Evolutionary conservation across 2,888 invertebrate genomes (phyloP), one percentile per base, ranked within the genome.

Genomic region (Ormyrus rosae): DNA sequence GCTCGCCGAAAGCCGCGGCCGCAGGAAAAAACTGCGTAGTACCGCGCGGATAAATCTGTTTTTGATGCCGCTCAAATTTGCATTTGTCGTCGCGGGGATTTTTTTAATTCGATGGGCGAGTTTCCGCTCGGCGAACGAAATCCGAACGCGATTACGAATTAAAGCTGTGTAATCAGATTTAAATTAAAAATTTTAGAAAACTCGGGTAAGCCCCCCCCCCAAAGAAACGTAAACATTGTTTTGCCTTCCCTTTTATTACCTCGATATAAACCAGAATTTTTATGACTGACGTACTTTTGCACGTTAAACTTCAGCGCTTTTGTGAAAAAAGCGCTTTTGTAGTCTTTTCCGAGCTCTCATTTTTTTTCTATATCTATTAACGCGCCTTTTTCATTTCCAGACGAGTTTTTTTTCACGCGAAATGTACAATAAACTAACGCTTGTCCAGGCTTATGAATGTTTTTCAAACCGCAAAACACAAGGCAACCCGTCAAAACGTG

Each of bases 371-470:
- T 34, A 34, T 75, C 56, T 60, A 60, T 60, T 61, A 63, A 56
- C 55, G 69, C 63, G 45, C 19, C 63, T 60, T 68, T 77, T 58
- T 56, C 34, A 53, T 34, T 56, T 64, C 46, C 46, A 13, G 56
- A 56, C 64, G 34, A 70, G 50, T 68, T 68, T 67, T 13, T 13
- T n/a, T 51, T 67, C 9, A 34, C 55, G 61, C 55, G 70, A 64
- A 77, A 77, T 70, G 64, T 51, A 77, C 64, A 77, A 70, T 63
- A 70, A 77, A 70, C 70, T 63, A 63, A 63, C 61, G 46, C 68
- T 9, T 46, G 65, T 53, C 60, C 55, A 55, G 34, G 69, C 46
- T 70, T 56, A 64, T 64, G 69, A 70, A 63, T 70, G 13, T 77
- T 77, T 70, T 61, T 60, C 60, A 60, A 76, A 61, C 75, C 75